Conservation (phyloP, 2,888 invertebrate genomes). For the Pristionchus entomophagus region DNA sequence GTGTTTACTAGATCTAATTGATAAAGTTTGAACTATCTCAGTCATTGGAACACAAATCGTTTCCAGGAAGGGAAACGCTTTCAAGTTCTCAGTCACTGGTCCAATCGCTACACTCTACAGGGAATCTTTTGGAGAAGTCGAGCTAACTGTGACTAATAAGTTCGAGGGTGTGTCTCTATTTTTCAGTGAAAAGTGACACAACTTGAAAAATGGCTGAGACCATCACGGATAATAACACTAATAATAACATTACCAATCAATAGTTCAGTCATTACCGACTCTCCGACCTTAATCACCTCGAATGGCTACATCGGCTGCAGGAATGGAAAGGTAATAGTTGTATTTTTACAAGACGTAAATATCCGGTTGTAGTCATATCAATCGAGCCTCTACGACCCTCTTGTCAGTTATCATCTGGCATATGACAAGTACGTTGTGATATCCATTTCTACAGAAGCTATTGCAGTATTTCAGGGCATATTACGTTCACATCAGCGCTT, state of each 20-base stretch:
- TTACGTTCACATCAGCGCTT: background rate
- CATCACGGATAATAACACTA: too few species aligned
- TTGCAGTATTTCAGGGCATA: background rate
- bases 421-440: background rate
- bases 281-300: background rate
- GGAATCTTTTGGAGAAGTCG: background rate
- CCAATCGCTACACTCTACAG: background rate
- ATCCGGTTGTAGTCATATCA: background rate
- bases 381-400: background rate
- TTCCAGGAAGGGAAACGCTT: background rate
- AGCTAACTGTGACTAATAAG: background rate
- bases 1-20: too few species aligned
- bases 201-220: too few species aligned
- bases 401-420: background rate
- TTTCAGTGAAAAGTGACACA: too few species aligned
- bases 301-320: constrained; percentile 1
- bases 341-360: background rate
- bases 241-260: too few species aligned
- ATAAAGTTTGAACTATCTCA: too few species aligned
- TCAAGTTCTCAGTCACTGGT: background rate
- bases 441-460: background rate
- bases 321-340: background rate
- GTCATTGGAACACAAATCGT: background rate
- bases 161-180: too few species aligned
- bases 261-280: background rate